Evolutionary conservation across 2,888 invertebrate species (phyloP).

Genomic region (Plebejus argus): DNA sequence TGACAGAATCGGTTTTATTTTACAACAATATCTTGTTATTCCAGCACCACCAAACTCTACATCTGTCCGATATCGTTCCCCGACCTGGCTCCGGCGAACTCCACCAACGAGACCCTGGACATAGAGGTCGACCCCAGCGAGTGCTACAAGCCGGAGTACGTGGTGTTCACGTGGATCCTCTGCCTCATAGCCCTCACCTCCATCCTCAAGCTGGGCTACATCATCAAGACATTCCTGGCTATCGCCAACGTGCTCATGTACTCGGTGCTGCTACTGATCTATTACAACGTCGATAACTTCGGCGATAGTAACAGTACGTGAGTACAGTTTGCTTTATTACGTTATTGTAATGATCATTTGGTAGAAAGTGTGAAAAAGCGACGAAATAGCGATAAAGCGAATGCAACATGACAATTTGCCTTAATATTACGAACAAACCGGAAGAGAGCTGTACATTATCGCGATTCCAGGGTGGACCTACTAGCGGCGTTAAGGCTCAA

Average conservation of each 20-base stretch:
- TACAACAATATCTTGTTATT: slow-evolving; percentile 39
- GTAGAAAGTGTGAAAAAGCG: too few species aligned
- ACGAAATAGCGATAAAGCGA: too few species aligned
- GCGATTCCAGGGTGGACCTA: too few species aligned
- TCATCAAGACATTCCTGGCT: slow-evolving; percentile 91
- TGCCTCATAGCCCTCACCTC: slow-evolving; percentile 95
- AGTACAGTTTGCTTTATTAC: slow-evolving; percentile 47
- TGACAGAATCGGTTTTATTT: too few species aligned
- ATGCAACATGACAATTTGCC: too few species aligned
- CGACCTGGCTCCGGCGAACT: slow-evolving; percentile 11
- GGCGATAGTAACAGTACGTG: slow-evolving; percentile 55
- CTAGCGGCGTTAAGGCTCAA: too few species aligned
- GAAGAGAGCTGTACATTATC: too few species aligned
- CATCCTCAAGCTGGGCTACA: slow-evolving; percentile 93
- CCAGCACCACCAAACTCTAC: slow-evolving; percentile 68
- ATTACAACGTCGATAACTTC: slow-evolving; percentile 78
- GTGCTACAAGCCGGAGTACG: slow-evolving; percentile 90
- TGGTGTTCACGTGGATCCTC: slow-evolving; percentile 96
- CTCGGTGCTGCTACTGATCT: slow-evolving; percentile 84
- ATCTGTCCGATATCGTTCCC: slow-evolving; percentile 57
- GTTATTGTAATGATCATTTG: too few species aligned
- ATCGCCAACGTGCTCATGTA: slow-evolving; percentile 88
- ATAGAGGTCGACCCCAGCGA: slow-evolving; percentile 44
- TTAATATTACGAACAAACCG: too few species aligned
- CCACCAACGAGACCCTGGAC: background rate